These are phyloP conservation scores for Caenorhabditis brenneri DNA, from an alignment of 1,140 invertebrate genomes.

Conservation along the genomic window DNA sequence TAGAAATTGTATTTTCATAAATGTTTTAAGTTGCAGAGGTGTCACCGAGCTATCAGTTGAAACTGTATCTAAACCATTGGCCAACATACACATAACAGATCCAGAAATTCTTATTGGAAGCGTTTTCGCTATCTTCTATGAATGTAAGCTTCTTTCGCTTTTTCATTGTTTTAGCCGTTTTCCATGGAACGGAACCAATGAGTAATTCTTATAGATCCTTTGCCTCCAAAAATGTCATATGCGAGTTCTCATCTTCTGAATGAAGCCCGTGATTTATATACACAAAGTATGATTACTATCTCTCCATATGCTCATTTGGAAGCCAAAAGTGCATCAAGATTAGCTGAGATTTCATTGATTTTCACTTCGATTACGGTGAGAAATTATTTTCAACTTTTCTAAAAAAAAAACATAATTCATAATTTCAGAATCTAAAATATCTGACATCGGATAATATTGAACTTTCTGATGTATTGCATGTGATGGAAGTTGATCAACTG, in stretches of 20 bases:
- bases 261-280: constrained; percentile 18
- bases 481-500: constrained; percentile 21
- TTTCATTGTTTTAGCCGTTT: too few relatives aligned
- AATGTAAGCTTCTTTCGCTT: not conserved
- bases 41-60: constrained; percentile 42
- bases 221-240: constrained; percentile 9
- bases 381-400: not conserved
- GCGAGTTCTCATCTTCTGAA: not conserved
- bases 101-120: constrained; percentile 30
- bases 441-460: constrained; percentile 35
- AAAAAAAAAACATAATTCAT: too few relatives aligned
- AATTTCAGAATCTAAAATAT: constrained; percentile 36
- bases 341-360: constrained; percentile 37
- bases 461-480: constrained; percentile 22
- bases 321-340: not conserved
- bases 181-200: too few relatives aligned
- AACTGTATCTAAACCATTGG: constrained; percentile 39
- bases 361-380: constrained; percentile 44
- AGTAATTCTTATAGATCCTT: not conserved
- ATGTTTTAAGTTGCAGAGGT: constrained; percentile 28
- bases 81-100: constrained; percentile 35
- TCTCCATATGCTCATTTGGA: not conserved
- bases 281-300: constrained; percentile 10
- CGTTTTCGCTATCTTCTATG: constrained; percentile 34
- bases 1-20: constrained; percentile 11